Percentiles rank a stretch among this genome's conserved stretches.
Conservation (phyloP, 2,113 vertebrate species). For the Gila orcuttii region DNA sequence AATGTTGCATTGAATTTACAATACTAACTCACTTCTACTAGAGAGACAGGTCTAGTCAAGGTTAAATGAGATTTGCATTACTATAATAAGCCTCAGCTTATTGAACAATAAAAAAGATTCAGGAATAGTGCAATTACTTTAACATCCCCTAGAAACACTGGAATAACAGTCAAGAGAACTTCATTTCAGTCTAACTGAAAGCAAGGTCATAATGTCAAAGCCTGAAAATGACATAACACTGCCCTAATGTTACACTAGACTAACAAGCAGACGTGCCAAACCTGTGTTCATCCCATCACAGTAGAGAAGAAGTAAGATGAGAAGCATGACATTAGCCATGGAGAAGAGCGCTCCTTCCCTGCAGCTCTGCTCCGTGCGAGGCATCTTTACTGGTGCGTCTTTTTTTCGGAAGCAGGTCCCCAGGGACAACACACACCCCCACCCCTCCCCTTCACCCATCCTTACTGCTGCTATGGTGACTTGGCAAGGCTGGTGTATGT, state of each 20-base stretch:
- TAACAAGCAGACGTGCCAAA: constrained; percentile 57
- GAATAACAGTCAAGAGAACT: not conserved
- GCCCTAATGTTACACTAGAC: not conserved
- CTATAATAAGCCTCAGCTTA: no score
- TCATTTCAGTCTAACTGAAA: not conserved
- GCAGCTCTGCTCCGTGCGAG: not conserved
- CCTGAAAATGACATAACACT: not conserved
- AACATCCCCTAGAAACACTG: not conserved
- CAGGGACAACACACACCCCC: not conserved
- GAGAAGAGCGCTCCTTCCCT: constrained; percentile 55
- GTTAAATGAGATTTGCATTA: constrained; percentile 6
- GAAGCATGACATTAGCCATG: constrained; percentile 51
- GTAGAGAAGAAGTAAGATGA: constrained; percentile 61
- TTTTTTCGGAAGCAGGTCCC: constrained; percentile 5
- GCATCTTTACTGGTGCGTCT: constrained; percentile 29
- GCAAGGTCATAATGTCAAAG: constrained; percentile 60
- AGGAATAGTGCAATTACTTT: not conserved
- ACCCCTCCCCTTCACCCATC: constrained; percentile 6
- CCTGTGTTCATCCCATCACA: constrained; percentile 67
- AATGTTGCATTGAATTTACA: not conserved
- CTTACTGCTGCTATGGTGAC: constrained; percentile 65
- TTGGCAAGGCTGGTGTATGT: constrained; percentile 52
- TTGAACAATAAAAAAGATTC: not conserved
- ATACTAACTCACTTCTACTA: not conserved
- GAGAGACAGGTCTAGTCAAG: not conserved